These are phyloP conservation scores for Drosophila koepferae DNA, from an alignment of 2,888 invertebrate species.

Conservation along the genomic window DNA sequence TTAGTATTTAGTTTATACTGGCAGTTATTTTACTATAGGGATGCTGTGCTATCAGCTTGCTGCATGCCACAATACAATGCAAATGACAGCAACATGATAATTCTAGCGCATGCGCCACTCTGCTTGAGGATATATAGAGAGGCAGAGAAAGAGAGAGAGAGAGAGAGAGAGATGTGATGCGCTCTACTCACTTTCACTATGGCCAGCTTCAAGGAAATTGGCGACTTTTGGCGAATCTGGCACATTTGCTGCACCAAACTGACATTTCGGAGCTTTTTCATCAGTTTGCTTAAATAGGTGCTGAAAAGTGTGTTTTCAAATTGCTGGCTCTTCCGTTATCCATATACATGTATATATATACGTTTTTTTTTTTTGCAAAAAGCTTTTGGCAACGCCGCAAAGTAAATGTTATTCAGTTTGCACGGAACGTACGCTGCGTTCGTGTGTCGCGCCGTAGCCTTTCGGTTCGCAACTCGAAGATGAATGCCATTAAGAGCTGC, in stretches of 20 bases:
- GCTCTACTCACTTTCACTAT: slow-evolving; percentile 51
- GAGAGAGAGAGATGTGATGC: neutral
- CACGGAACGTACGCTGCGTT: slow-evolving; percentile 60
- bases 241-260: slow-evolving; percentile 9
- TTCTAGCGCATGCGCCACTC: slow-evolving; percentile 56
- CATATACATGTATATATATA: neutral
- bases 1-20: neutral
- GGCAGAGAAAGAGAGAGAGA: neutral
- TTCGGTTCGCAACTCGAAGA: slow-evolving; percentile 25
- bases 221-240: slow-evolving; percentile 12
- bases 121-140: neutral
- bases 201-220: slow-evolving; percentile 32
- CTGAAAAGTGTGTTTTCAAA: slow-evolving; percentile 23
- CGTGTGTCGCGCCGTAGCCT: slow-evolving; percentile 13
- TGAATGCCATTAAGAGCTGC: slow-evolving; percentile 43
- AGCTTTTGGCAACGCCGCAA: slow-evolving; percentile 61
- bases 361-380: slow-evolving; percentile 16
- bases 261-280: slow-evolving; percentile 20
- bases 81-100: slow-evolving; percentile 33
- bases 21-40: neutral
- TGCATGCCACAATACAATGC: slow-evolving; percentile 28
- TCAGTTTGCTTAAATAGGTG: slow-evolving; percentile 13
- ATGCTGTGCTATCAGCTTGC: neutral
- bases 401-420: slow-evolving; percentile 68
- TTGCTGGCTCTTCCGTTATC: slow-evolving; percentile 14